Evolutionary conservation across 35 echinoderm and acorn worm genomes (phyloP), one percentile per base, ranked within the genome.

Genomic region (Hemicentrotus pulcherrimus): DNA sequence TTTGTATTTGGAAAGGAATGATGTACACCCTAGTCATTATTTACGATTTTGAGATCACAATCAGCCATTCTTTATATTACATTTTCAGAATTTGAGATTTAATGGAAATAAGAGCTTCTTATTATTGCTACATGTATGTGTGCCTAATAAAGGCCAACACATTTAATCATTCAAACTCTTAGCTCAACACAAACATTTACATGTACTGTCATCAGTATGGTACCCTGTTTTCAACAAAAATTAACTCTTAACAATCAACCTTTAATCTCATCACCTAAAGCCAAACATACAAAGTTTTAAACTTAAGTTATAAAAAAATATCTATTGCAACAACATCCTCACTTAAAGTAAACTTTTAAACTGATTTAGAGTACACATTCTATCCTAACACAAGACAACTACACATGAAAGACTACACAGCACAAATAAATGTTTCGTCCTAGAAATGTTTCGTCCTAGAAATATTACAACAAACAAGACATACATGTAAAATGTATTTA

Each of bases 351-450:
- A 78, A 78, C 65, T 78, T 78, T 28, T 78, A n/a, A 7, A 78
- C 65, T 28, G 22, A 78, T 28, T 78, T n/a, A 78, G 22, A n/a
- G 22, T 78, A n/a, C 65, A 78, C 16, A 78, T 78, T n/a, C 19
- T 18, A 78, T 78, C 65, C 5, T 78, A 78, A 78, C 65, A 78
- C 19, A 78, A n/a, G 19, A 78, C 7, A 78, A 24, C 16, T 78
- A 78, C 65, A 78, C 65, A 78, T 78, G 65, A 78, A 78, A 78
- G 65, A 78, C 65, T 78, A 78, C 19, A 78, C 22, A 78, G 65
- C 10, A 55, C 10, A 13, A 10, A 55, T 11, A 55, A 55, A 55
- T 55, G 11, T 10, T 55, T 55, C 9, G 50, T 55, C 50, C 50
- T 41, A 41, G 35, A 41, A 41, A 41, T 41, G 3, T 41, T 1